Evolutionary conservation across 2,888 invertebrate species (phyloP), one percentile per base, ranked within the genome.

Genomic region (Schrankia costaestrigalis): DNA sequence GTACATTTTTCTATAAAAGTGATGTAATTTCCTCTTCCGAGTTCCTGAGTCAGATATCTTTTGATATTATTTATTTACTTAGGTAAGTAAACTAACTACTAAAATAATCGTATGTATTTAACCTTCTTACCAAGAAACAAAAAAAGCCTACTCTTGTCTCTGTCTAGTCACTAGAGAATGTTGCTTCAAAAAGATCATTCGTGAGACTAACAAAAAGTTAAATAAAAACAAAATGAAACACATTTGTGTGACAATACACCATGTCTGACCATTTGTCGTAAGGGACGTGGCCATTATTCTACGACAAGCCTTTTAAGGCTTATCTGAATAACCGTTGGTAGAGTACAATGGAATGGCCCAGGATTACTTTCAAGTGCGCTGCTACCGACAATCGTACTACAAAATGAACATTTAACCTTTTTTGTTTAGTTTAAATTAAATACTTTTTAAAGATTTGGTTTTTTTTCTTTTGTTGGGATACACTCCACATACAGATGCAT

Each of bases 241-340:
- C 23, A 35, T 33, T 48, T 38, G 3, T 42, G 4, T 34, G 37
- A 63, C 49, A 64, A 56, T 54, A 56, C 56, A 37, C 35, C 40
- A 35, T 35, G 45, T 19, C 30, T 35, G 33, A 30, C 52, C 49
- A 63, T 67, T 70, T 65, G 56, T 63, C 56, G 54, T 54, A 37
- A 59, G 56, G 47, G 49, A 43, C 51, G 51, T 35, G 35, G 31
- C 49, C 46, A 57, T 58, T 58, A 64, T 41, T 41, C 15, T 37
- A 23, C 36, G 23, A 39, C 26, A 43, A 39, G 23, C 36, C 57
- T 61, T 69, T 51, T 46, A 54, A 53, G 55, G 66, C 62, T 79
- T 79, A 79, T 73, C 76, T 63, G 18, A 50, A 54, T 50, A 56
- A 69, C 70, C 42, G 62, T 69, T 66, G 57, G 51, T 41, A 35